Conservation (phyloP, 2,113 vertebrate species). For the Apistogramma diplotaenia region DNA sequence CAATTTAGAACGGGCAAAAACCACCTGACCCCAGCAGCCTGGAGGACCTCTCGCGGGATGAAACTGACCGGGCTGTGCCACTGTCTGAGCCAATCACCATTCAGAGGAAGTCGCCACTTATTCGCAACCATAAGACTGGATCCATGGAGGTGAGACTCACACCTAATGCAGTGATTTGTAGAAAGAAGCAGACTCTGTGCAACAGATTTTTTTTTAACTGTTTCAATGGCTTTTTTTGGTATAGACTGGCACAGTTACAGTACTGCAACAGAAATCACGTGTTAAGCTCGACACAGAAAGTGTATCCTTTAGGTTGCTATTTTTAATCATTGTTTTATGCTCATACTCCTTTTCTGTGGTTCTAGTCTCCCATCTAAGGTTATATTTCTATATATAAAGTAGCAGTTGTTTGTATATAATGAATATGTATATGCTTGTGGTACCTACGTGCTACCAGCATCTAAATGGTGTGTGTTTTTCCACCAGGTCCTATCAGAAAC, state of each 20-base stretch:
- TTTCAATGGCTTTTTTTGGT: background rate
- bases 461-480: background rate
- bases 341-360: background rate
- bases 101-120: conserved; percentile 86
- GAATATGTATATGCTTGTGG: background rate
- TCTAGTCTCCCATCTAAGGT: background rate
- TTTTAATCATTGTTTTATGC: background rate
- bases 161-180: background rate
- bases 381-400: background rate
- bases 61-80: conserved; percentile 79
- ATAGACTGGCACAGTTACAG: background rate
- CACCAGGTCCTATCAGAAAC: conserved; percentile 93
- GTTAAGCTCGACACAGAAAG: background rate
- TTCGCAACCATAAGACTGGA: conserved; percentile 90
- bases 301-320: background rate
- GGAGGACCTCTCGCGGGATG: conserved; percentile 84
- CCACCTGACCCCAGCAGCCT: conserved; percentile 87
- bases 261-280: background rate
- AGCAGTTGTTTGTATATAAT: background rate
- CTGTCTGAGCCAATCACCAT: conserved; percentile 81
- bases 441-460: background rate
- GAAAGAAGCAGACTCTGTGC: no score
- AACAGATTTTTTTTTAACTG: rapidly evolving
- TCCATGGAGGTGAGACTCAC: conserved; percentile 91
- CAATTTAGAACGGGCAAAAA: conserved; percentile 85